Percentiles rank a stretch among this genome's conserved stretches.
These are phyloP conservation scores for Synergus gifuensis DNA, from an alignment of 2,888 invertebrate genomes.

Conservation along the genomic window DNA sequence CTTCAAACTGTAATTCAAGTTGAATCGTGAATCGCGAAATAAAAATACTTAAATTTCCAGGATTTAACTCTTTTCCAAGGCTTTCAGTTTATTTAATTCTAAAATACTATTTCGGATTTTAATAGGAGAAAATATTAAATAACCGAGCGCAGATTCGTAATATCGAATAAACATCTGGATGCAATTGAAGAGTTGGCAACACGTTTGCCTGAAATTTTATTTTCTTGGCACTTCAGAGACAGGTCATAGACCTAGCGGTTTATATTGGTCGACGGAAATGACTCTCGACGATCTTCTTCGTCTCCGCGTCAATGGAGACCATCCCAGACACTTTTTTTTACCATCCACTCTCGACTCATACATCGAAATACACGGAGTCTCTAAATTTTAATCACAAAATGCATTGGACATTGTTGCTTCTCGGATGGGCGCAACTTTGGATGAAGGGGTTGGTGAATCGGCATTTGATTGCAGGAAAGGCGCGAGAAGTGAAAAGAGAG, in stretches of 20 bases:
- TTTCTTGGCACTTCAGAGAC: slow-evolving; percentile 14
- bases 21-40: no score
- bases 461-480: slow-evolving; percentile 27
- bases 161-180: not conserved
- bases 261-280: slow-evolving; percentile 36
- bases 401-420: slow-evolving; percentile 36
- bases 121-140: not conserved
- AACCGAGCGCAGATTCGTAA: not conserved
- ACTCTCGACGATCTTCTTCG: slow-evolving; percentile 34
- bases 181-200: not conserved
- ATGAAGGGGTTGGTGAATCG: slow-evolving; percentile 29
- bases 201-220: not conserved
- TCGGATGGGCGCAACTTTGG: not conserved
- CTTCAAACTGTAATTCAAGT: not conserved
- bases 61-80: no score
- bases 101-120: not conserved
- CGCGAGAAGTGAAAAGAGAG: slow-evolving; percentile 17
- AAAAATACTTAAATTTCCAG: no score
- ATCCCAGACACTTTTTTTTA: slow-evolving; percentile 31
- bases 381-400: slow-evolving; percentile 38
- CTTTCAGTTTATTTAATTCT: not conserved
- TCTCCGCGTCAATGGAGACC: slow-evolving; percentile 31
- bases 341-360: slow-evolving; percentile 6
- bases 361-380: not conserved
- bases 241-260: slow-evolving; percentile 9